phyloP scores from a whole-genome alignment of 2,113 vertebrate species.

The Smithornis capensis region DNA sequence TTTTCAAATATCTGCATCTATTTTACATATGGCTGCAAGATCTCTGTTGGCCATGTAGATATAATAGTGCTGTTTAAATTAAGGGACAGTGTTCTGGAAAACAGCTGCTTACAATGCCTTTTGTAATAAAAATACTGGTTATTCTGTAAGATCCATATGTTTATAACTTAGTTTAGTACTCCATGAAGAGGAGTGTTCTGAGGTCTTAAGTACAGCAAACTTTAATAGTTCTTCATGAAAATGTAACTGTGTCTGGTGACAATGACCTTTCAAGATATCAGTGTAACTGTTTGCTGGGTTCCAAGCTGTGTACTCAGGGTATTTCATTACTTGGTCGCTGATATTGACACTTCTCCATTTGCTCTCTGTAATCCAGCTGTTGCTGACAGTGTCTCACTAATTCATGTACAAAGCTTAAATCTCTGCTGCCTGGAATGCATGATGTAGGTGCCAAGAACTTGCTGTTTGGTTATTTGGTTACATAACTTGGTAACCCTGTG shows the following conservation, averaged over 20 bases:
- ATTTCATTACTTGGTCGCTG: neutral
- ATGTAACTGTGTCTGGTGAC: neutral
- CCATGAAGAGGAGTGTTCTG: neutral
- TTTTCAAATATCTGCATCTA: conserved; percentile 2
- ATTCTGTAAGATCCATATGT: neutral
- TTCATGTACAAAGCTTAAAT: neutral
- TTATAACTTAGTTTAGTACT: neutral
- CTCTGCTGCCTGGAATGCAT: neutral
- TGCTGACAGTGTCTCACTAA: neutral
- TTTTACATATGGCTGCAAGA: neutral
- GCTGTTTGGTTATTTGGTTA: neutral
- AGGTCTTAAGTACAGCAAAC: neutral
- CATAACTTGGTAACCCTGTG: neutral
- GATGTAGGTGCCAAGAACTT: neutral
- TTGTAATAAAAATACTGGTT: neutral
- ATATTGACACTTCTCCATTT: neutral
- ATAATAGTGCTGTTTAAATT: neutral
- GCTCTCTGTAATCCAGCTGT: neutral
- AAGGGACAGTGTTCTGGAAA: neutral
- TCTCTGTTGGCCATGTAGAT: neutral
- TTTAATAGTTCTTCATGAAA: neutral
- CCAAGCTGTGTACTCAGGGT: neutral
- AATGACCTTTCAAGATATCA: neutral
- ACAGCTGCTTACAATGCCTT: neutral
- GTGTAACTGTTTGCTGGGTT: neutral